Conservation (phyloP, 2,113 vertebrate genomes). For the Anoplopoma fimbria region DNA sequence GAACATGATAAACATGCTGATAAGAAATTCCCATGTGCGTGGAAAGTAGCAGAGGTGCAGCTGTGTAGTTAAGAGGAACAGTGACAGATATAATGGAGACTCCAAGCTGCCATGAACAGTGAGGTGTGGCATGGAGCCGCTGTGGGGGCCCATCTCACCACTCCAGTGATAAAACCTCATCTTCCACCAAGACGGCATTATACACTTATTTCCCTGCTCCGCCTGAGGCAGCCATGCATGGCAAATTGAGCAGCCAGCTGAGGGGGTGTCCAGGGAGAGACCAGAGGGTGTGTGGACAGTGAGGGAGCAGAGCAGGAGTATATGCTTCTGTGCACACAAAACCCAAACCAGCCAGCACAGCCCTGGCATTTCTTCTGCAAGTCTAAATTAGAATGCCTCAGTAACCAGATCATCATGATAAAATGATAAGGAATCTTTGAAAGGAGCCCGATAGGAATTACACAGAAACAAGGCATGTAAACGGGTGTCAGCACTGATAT, state of each 20-base stretch:
- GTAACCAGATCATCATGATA: conserved; percentile 20
- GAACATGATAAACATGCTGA: not conserved
- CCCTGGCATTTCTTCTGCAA: conserved; percentile 16
- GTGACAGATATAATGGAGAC: conserved; percentile 25
- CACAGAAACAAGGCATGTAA: not conserved
- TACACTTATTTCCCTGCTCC: conserved; percentile 61
- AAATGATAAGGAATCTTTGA: conserved; percentile 22
- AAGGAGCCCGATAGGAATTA: not conserved
- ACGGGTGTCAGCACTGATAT: not conserved
- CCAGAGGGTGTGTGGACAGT: conserved; percentile 50
- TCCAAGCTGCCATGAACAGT: conserved; percentile 29
- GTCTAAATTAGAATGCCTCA: conserved; percentile 28
- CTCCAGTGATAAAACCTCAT: conserved; percentile 57
- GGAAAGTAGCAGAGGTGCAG: not conserved
- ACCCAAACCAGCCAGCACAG: not conserved
- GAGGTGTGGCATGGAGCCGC: conserved; percentile 53
- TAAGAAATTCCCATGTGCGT: not conserved
- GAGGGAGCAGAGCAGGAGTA: conserved; percentile 13
- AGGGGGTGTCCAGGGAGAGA: conserved; percentile 49
- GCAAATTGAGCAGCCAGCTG: conserved; percentile 56
- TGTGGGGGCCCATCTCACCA: conserved; percentile 39
- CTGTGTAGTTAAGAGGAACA: conserved; percentile 11
- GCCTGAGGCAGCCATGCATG: conserved; percentile 63
- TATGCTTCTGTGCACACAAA: conserved; percentile 39
- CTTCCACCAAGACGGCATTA: conserved; percentile 63